These are phyloP conservation scores for Danio kyathit DNA, from an alignment of 2,797 vertebrate genomes.

Conservation along the genomic window DNA sequence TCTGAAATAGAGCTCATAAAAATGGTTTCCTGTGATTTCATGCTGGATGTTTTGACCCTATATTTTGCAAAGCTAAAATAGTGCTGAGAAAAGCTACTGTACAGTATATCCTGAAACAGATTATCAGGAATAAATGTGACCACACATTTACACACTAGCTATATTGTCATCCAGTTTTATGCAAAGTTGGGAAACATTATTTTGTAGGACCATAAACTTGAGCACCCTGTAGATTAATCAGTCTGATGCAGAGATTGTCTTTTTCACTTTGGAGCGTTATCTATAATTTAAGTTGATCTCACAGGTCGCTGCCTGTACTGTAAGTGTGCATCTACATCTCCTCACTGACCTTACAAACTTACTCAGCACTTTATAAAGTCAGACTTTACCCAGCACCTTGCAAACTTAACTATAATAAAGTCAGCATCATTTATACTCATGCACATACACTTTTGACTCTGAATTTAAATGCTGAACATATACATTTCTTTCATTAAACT, in stretches of 20 bases:
- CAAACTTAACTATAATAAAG: not conserved
- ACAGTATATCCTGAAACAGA: not conserved
- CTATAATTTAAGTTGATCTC: conserved; percentile 30
- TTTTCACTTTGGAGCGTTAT: conserved; percentile 32
- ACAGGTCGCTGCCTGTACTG: not conserved
- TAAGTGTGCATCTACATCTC: not conserved
- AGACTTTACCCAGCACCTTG: not conserved
- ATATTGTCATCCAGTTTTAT: too few species aligned
- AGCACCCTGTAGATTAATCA: not conserved
- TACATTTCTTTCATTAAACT: too few species aligned
- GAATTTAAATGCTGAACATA: not conserved
- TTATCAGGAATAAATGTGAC: not conserved
- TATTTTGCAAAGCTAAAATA: not conserved
- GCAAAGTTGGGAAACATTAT: too few species aligned
- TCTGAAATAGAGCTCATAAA: conserved; percentile 4
- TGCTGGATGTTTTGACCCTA: not conserved
- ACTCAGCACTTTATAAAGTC: conserved; percentile 19
- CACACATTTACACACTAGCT: too few species aligned
- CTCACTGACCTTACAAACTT: conserved; percentile 10
- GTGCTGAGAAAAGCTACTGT: not conserved
- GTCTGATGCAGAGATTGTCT: conserved; percentile 3
- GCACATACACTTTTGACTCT: not conserved
- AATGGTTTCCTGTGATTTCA: conserved; percentile 6
- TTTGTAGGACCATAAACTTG: not conserved
- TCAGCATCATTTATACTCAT: not conserved